Conservation (phyloP, 1,140 invertebrate genomes). For the Caenorhabditis latens region DNA sequence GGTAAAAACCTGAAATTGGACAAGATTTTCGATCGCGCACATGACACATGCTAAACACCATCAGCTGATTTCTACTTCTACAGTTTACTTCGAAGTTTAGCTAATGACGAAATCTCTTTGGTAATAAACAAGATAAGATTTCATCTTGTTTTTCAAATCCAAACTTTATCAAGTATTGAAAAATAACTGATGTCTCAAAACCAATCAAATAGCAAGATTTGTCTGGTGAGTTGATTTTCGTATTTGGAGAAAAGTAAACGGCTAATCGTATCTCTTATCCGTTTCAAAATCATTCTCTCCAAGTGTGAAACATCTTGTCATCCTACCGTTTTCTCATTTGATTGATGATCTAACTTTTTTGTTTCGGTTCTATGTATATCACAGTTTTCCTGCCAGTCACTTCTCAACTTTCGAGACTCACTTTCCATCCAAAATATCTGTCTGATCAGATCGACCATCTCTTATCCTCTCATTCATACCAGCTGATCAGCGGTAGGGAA, state of each 20-base stretch:
- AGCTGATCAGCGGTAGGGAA: conserved; percentile 38
- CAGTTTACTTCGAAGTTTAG: conserved; percentile 44
- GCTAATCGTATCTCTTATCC: no score
- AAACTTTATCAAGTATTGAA: no score
- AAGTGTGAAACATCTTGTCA: no score
- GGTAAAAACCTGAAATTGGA: conserved; percentile 50
- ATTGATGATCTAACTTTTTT: no score
- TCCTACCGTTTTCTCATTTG: no score
- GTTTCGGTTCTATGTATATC: no score
- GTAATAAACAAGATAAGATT: conserved; percentile 21
- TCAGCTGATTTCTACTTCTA: conserved; percentile 32
- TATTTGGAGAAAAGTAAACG: no score
- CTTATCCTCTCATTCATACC: conserved; percentile 5
- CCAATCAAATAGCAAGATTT: no score
- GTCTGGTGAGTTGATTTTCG: no score
- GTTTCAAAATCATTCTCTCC: no score
- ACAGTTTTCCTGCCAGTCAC: no score
- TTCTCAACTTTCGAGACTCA: neutral
- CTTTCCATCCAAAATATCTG: neutral
- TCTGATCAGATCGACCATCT: conserved; percentile 5
- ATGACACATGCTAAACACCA: conserved; percentile 55
- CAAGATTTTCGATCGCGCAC: conserved; percentile 51
- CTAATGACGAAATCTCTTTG: conserved; percentile 37
- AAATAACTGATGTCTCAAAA: no score
- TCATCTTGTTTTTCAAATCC: neutral